Percentiles rank a stretch among this genome's conserved stretches.
Conservation (phyloP, 2,797 vertebrate genomes). For the Crocodylus rhombifer region DNA sequence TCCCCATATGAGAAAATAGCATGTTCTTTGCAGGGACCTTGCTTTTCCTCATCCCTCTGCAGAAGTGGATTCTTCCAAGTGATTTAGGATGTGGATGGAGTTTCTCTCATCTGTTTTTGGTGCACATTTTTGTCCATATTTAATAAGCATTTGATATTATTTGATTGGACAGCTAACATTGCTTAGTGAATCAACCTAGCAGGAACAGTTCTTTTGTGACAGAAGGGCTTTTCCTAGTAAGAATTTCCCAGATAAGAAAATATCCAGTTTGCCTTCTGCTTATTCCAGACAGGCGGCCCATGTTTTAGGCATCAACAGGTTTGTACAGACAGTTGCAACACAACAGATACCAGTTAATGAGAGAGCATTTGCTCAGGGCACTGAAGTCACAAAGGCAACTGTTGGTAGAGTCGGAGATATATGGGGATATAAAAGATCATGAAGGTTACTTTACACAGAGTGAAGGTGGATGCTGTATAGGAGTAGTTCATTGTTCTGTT, state of each 20-base stretch:
- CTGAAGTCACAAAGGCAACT: not conserved
- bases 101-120: accelerated
- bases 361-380: not conserved
- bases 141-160: accelerated
- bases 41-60: accelerated
- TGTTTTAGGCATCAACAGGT: not conserved
- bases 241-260: not conserved
- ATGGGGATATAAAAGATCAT: not conserved
- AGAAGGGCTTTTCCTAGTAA: not conserved
- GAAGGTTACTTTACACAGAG: slow-evolving; percentile 43
- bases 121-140: accelerated
- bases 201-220: not conserved
- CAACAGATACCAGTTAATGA: slow-evolving; percentile 11
- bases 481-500: slow-evolving; percentile 62
- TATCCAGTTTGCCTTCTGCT: not conserved
- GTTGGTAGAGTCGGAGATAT: not conserved
- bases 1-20: not conserved
- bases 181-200: not conserved
- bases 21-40: accelerated
- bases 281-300: accelerated
- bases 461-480: slow-evolving; percentile 15
- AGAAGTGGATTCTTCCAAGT: not conserved
- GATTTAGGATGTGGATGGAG: not conserved
- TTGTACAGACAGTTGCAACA: not conserved
- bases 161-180: accelerated